Evolutionary conservation across 2,888 invertebrate species (phyloP).

Genomic region (Polymixis lichenea): DNA sequence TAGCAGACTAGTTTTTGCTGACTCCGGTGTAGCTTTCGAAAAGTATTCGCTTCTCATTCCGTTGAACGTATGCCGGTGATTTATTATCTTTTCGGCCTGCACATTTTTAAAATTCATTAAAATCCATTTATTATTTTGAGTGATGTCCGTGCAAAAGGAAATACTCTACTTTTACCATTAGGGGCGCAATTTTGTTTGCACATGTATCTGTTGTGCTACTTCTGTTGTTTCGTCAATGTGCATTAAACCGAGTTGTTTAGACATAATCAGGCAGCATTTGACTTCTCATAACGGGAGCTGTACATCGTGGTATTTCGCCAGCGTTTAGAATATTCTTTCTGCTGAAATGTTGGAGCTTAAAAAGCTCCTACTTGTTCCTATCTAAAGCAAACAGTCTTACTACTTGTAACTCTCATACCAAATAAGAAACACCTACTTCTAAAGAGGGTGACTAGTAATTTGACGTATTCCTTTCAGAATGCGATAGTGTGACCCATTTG

Average conservation of each 20-base stretch:
- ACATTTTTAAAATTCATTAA: conserved; percentile 15
- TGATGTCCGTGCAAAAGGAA: not conserved
- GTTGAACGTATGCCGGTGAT: conserved; percentile 36
- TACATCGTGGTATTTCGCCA: conserved; percentile 6
- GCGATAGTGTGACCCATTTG: too few relatives aligned
- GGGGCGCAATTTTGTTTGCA: not conserved
- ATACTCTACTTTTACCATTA: not conserved
- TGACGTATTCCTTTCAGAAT: not conserved
- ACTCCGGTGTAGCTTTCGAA: conserved; percentile 28
- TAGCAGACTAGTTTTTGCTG: conserved; percentile 45
- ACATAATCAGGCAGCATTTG: not conserved
- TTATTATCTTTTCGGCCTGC: conserved; percentile 25
- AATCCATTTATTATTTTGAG: conserved; percentile 27
- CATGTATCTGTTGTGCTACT: not conserved
- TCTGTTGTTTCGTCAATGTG: not conserved
- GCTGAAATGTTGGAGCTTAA: not conserved
- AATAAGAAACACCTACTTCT: too few relatives aligned
- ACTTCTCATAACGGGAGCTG: not conserved
- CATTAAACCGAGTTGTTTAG: not conserved
- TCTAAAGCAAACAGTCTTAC: not conserved
- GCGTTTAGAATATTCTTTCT: not conserved
- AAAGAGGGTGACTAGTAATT: not conserved
- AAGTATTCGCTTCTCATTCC: conserved; percentile 39
- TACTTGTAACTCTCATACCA: not conserved
- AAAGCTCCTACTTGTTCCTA: not conserved